Percentiles rank a stretch among this genome's conserved stretches.
These are phyloP conservation scores for Eulemur coronatus DNA, from an alignment of 2,797 vertebrate species.

Conservation along the genomic window DNA sequence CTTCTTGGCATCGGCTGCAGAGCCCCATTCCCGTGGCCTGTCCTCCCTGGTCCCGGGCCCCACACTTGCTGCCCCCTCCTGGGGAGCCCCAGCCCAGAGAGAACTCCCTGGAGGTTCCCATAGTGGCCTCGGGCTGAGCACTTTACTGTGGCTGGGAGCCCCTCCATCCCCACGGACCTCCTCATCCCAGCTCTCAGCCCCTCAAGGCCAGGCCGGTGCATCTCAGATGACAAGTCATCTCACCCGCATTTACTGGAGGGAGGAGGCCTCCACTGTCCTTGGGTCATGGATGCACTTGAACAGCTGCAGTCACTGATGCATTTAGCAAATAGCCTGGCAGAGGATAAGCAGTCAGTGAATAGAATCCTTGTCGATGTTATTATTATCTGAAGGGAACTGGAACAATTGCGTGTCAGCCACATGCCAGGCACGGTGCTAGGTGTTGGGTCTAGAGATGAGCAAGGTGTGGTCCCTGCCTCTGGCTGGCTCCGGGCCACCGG, in stretches of 20 bases:
- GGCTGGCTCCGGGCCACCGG: background rate
- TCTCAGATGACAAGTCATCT: background rate
- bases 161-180: background rate
- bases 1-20: background rate
- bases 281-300: background rate
- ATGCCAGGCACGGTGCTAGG: background rate
- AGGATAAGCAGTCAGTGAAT: background rate
- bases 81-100: background rate
- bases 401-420: fast-evolving
- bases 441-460: background rate
- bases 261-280: background rate
- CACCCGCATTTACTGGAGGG: background rate
- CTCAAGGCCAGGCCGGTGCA: background rate
- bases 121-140: background rate
- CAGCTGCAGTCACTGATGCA: background rate
- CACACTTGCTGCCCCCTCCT: background rate
- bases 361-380: background rate
- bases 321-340: background rate
- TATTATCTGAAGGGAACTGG: background rate
- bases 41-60: background rate
- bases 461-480: background rate
- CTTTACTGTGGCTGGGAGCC: background rate
- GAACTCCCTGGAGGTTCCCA: background rate
- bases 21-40: background rate
- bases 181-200: background rate